phyloP scores from a whole-genome alignment of 2,113 vertebrate genomes.

The Sminthopsis crassicaudata region DNA sequence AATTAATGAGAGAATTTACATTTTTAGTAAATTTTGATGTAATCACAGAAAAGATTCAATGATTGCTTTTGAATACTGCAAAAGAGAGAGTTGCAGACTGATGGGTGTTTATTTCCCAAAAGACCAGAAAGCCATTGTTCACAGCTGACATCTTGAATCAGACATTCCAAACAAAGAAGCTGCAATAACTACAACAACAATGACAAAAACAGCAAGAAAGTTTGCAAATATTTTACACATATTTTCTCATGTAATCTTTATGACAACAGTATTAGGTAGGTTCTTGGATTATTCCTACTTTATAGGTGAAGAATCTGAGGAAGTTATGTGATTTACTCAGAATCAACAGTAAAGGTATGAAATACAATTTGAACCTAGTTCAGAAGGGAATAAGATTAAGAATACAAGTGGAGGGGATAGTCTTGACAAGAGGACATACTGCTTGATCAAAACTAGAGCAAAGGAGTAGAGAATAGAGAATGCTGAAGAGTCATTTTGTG shows the following conservation, averaged over 20 bases:
- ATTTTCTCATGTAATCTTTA: not conserved
- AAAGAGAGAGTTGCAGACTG: not conserved
- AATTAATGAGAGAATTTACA: not conserved
- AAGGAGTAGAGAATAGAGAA: not conserved
- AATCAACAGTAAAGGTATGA: not conserved
- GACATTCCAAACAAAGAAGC: not conserved
- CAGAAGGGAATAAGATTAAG: not conserved
- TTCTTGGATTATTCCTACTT: not conserved
- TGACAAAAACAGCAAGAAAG: not conserved
- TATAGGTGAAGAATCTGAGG: conserved; percentile 1
- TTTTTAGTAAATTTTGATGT: not conserved
- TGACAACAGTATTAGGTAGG: not conserved
- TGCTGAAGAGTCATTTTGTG: not conserved
- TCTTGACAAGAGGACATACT: not conserved
- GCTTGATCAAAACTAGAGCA: not conserved
- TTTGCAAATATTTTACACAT: not conserved
- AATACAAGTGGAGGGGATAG: not conserved
- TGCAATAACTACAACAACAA: not conserved
- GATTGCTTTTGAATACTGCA: not conserved
- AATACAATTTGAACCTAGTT: not conserved
- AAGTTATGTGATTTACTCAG: not conserved
- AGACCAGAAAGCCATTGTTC: not conserved
- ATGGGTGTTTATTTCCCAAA: not conserved
- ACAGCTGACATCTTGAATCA: not conserved
- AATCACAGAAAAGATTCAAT: not conserved